Percentiles rank a stretch among this genome's conserved stretches.
These are phyloP conservation scores for Andrena hattorfiana DNA, from an alignment of 2,888 invertebrate genomes.

Conservation along the genomic window DNA sequence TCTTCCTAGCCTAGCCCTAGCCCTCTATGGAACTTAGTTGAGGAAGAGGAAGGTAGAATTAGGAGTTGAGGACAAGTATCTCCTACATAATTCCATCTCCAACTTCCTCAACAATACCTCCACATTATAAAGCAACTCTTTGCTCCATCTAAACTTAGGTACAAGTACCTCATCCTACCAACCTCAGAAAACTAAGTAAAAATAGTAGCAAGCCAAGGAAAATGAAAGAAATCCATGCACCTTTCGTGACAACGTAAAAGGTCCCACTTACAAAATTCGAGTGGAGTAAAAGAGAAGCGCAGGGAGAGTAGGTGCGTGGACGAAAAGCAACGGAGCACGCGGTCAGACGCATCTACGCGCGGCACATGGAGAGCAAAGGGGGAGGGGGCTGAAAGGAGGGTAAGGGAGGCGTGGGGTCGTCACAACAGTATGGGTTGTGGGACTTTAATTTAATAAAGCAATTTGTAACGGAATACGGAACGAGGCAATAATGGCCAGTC, in stretches of 20 bases:
- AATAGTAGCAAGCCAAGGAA: too few relatives aligned
- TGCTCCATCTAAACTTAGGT: too few relatives aligned
- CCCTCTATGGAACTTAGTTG: too few relatives aligned
- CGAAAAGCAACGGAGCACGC: conserved; percentile 43
- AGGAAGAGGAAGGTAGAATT: too few relatives aligned
- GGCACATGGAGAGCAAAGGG: conserved; percentile 58
- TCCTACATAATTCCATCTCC: too few relatives aligned
- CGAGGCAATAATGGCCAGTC: conserved; percentile 85
- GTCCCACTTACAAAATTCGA: conserved; percentile 42
- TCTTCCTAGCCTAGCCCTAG: too few relatives aligned
- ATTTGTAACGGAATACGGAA: conserved; percentile 85
- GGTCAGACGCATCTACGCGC: conserved; percentile 59
- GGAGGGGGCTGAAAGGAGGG: conserved; percentile 40
- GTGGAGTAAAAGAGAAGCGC: conserved; percentile 50
- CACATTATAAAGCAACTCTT: too few relatives aligned
- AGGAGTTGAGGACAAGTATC: too few relatives aligned
- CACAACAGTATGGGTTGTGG: conserved; percentile 80
- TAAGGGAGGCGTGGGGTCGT: conserved; percentile 65
- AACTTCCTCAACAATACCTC: too few relatives aligned
- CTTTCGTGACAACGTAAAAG: not conserved
- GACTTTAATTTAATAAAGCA: conserved; percentile 85
- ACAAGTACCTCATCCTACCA: too few relatives aligned
- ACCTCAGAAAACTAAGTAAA: too few relatives aligned
- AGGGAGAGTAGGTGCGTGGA: conserved; percentile 27
- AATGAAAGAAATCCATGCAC: not conserved